These are phyloP conservation scores for Phoenicopterus ruber DNA, from an alignment of 2,113 vertebrate genomes.

Conservation along the genomic window DNA sequence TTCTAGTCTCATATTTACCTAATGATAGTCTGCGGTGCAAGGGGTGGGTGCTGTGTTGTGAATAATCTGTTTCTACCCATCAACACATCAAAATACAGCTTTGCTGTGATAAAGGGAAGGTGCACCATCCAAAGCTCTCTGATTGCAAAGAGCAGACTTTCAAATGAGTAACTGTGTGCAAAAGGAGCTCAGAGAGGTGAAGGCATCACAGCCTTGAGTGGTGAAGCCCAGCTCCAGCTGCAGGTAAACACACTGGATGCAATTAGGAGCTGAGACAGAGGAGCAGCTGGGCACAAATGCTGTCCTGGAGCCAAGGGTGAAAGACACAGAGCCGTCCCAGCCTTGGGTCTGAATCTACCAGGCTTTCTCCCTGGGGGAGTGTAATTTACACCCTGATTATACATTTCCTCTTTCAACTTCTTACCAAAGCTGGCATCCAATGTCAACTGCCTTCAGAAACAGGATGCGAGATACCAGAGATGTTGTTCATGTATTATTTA, in stretches of 20 bases:
- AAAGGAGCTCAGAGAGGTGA: not conserved
- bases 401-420: not conserved
- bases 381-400: not conserved
- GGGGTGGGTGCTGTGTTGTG: not conserved
- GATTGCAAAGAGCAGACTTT: not conserved
- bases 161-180: not conserved
- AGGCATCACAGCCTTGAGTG: not conserved
- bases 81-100: not conserved
- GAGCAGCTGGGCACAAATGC: not conserved
- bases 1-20: not conserved
- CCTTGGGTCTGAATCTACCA: not conserved
- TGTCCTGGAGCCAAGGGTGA: not conserved
- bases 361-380: not conserved
- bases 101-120: not conserved
- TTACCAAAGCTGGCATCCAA: not conserved
- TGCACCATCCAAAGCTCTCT: not conserved
- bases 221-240: not conserved
- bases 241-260: not conserved
- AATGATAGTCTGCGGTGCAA: not conserved
- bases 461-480: not conserved
- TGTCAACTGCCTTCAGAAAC: not conserved
- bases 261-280: not conserved
- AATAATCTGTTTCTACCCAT: not conserved
- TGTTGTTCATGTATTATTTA: not conserved
- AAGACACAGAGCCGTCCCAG: not conserved